phyloP scores from a whole-genome alignment of 1,140 invertebrate genomes.

The Ceratosolen fusciceps region DNA sequence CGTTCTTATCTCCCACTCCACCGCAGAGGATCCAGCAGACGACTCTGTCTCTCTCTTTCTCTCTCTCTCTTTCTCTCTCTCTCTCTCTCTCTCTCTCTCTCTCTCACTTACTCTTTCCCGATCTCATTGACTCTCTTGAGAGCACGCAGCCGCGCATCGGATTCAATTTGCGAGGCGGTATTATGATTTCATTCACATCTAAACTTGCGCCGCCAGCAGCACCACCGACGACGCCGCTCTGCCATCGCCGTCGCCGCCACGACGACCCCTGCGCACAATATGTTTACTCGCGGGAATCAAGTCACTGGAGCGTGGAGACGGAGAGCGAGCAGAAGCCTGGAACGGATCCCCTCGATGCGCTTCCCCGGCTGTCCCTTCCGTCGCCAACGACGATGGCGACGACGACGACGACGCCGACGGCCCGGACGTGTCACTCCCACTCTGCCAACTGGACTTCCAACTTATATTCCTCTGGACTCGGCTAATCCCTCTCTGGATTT shows the following conservation, averaged over 20 bases:
- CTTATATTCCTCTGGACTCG: slow-evolving; percentile 18
- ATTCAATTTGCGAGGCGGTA: slow-evolving; percentile 51
- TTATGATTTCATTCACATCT: slow-evolving; percentile 53
- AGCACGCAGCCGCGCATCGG: slow-evolving; percentile 27
- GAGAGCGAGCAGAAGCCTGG: slow-evolving; percentile 10
- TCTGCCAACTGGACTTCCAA: slow-evolving; percentile 34
- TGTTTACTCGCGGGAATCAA: slow-evolving; percentile 53
- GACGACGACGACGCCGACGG: neutral
- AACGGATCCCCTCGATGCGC: slow-evolving; percentile 38
- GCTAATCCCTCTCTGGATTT: slow-evolving; percentile 20
- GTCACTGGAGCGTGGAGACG: slow-evolving; percentile 45
- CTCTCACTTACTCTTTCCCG: neutral
- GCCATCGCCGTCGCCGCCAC: neutral
- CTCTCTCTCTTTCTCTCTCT: neutral
- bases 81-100: neutral
- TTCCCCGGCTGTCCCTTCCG: slow-evolving; percentile 27
- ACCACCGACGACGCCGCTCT: neutral
- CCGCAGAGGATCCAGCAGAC: too few relatives aligned
- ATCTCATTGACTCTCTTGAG: slow-evolving; percentile 17
- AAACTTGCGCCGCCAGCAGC: slow-evolving; percentile 40
- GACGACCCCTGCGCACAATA: slow-evolving; percentile 45
- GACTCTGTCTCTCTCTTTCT: too few relatives aligned
- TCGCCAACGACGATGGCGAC: neutral
- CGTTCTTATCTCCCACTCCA: neutral
- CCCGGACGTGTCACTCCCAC: slow-evolving; percentile 7